phyloP scores from a whole-genome alignment of 2,888 invertebrate genomes.

The Thysanoteuthis rhombus region DNA sequence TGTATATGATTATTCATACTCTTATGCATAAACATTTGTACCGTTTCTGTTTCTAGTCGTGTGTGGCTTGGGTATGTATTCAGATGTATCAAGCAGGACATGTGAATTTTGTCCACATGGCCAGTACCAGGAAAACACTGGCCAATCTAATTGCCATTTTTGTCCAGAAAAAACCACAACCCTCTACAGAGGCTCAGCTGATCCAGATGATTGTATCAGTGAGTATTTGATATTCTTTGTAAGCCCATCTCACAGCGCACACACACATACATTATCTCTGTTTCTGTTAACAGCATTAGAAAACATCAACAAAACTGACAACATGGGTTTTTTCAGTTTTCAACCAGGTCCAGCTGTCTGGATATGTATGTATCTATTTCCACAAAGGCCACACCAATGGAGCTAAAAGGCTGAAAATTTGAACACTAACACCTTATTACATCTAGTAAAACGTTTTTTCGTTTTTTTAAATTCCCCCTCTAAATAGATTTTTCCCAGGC shows the following conservation, averaged over 20 bases:
- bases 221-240: neutral
- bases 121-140: constrained; percentile 43
- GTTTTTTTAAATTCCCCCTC: no score
- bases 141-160: constrained; percentile 39
- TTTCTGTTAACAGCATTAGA: neutral
- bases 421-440: no score
- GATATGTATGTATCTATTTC: no score
- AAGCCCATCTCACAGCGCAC: neutral
- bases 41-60: constrained; percentile 38
- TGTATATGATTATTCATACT: no score
- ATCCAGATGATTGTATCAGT: neutral
- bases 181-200: constrained; percentile 35
- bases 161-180: constrained; percentile 40
- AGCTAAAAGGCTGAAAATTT: no score
- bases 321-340: no score
- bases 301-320: no score
- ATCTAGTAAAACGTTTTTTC: no score
- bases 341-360: no score
- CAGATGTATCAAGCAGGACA: constrained; percentile 33
- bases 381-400: no score
- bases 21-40: neutral
- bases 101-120: constrained; percentile 50
- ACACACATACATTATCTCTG: neutral
- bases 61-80: constrained; percentile 45
- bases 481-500: no score